Conservation (phyloP, 2,113 vertebrate genomes). For the Alethe diademata region DNA sequence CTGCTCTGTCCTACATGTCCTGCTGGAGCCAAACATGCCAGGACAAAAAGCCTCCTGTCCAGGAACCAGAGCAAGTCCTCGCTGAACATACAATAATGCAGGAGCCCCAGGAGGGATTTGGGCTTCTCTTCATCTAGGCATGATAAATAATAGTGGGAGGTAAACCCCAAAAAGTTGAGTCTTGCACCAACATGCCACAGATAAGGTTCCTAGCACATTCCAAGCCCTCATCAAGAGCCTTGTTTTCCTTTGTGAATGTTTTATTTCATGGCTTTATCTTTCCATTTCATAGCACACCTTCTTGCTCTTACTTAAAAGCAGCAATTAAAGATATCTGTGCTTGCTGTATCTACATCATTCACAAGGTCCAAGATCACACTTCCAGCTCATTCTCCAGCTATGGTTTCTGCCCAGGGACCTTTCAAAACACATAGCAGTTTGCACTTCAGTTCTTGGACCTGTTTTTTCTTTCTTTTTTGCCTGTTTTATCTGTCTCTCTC, state of each 20-base stretch:
- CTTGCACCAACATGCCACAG: background rate
- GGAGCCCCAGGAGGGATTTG: background rate
- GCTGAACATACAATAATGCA: background rate
- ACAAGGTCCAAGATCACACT: background rate
- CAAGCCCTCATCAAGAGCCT: background rate
- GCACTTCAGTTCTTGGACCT: accelerated
- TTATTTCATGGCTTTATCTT: background rate
- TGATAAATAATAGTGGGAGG: background rate
- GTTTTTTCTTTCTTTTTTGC: background rate
- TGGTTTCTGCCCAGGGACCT: background rate
- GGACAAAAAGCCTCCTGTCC: background rate
- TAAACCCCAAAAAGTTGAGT: background rate
- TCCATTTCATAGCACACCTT: background rate
- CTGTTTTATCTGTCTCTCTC: background rate
- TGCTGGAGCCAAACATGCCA: background rate
- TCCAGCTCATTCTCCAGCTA: background rate
- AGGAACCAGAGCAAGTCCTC: background rate
- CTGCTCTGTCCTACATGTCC: background rate
- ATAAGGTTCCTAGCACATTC: background rate
- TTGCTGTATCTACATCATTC: background rate
- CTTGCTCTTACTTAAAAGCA: background rate
- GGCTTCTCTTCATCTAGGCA: background rate
- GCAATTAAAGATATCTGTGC: background rate
- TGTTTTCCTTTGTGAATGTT: background rate
- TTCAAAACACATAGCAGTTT: background rate